Percentiles rank a stretch among this genome's conserved stretches.
These are phyloP conservation scores for Caiman crocodilus DNA, from an alignment of 2,797 vertebrate species.

Conservation along the genomic window DNA sequence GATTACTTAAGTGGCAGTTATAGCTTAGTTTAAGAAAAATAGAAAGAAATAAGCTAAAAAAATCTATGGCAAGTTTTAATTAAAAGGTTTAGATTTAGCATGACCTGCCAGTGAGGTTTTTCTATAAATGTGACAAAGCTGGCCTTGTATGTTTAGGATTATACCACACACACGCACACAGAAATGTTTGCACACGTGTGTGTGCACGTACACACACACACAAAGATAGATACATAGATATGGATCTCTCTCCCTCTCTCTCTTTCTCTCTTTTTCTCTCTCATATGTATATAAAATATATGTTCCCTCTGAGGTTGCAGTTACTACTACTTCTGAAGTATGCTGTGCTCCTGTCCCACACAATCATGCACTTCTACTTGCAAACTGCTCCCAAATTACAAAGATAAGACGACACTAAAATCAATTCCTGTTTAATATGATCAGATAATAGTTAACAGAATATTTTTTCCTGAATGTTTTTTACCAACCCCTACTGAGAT, in stretches of 20 bases:
- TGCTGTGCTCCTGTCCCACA: background rate
- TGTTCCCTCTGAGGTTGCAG: too few species aligned
- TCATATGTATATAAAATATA: background rate
- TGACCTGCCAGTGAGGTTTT: background rate
- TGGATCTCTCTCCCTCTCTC: background rate
- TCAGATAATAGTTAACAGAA: constrained; percentile 4
- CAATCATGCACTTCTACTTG: background rate
- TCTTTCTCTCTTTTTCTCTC: background rate
- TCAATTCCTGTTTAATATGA: constrained; percentile 58
- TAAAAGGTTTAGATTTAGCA: accelerated
- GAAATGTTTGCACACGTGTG: too few species aligned
- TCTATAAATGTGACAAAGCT: background rate
- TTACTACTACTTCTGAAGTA: background rate
- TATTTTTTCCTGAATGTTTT: background rate
- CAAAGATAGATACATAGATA: background rate
- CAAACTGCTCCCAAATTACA: background rate
- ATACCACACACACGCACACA: background rate
- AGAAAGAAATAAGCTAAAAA: background rate
- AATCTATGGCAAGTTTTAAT: background rate
- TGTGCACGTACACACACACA: too few species aligned
- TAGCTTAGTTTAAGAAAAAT: background rate
- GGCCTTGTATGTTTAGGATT: background rate
- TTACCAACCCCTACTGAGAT: constrained; percentile 21
- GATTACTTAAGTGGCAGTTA: background rate
- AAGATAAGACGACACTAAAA: constrained; percentile 44